phyloP scores from a whole-genome alignment of 2,113 vertebrate genomes.

The Morphnarchus princeps region DNA sequence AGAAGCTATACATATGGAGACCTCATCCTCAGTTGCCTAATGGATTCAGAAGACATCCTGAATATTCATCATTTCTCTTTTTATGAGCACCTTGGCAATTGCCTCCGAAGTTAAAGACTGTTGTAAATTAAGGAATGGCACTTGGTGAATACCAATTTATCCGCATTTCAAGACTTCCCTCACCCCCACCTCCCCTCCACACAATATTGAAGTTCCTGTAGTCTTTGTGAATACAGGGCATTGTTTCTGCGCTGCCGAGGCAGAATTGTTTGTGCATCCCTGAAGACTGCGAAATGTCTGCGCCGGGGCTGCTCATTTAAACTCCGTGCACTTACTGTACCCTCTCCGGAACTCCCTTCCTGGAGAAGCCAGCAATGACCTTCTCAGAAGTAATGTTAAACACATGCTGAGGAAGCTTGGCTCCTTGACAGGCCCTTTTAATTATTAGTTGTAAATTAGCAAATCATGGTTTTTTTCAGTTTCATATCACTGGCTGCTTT shows the following conservation, averaged over 20 bases:
- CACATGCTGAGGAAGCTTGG: slow-evolving; percentile 44
- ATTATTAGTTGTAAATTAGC: slow-evolving; percentile 67
- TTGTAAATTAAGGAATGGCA: slow-evolving; percentile 80
- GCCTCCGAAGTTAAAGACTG: slow-evolving; percentile 73
- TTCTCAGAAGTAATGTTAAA: slow-evolving; percentile 68
- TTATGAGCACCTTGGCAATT: slow-evolving; percentile 85
- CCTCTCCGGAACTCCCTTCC: slow-evolving; percentile 49
- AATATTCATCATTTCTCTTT: slow-evolving; percentile 83
- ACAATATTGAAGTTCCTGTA: slow-evolving; percentile 61
- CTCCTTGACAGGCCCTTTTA: slow-evolving; percentile 48
- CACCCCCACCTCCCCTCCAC: slow-evolving; percentile 34
- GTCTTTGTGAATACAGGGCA: slow-evolving; percentile 73
- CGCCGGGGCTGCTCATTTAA: slow-evolving; percentile 33
- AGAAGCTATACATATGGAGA: slow-evolving; percentile 75
- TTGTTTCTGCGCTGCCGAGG: slow-evolving; percentile 70
- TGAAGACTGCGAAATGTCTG: slow-evolving; percentile 60
- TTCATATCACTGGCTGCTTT: background rate
- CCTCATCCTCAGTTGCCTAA: slow-evolving; percentile 77
- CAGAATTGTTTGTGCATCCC: slow-evolving; percentile 71
- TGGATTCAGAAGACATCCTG: slow-evolving; percentile 83
- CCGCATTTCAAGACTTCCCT: slow-evolving; percentile 64
- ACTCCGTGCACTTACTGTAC: slow-evolving; percentile 35
- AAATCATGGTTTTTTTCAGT: slow-evolving; percentile 19
- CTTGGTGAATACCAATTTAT: slow-evolving; percentile 76
- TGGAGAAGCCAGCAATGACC: slow-evolving; percentile 59